Conservation (phyloP, 2,113 vertebrate species). For the Epinephelus fuscoguttatus region DNA sequence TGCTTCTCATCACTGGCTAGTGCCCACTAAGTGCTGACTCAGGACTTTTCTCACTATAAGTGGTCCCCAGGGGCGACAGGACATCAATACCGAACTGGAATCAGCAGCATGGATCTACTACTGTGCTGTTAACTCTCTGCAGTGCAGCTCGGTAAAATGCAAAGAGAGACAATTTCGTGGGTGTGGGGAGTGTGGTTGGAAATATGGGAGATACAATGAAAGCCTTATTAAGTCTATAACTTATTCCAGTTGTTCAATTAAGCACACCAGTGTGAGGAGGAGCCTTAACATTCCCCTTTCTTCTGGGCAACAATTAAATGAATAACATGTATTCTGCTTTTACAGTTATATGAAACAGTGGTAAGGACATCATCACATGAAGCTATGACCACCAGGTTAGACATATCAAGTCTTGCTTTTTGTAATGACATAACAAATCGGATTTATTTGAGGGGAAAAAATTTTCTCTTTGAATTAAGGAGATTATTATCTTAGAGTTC, state of each 20-base stretch:
- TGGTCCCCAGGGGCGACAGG: conserved; percentile 70
- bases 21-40: conserved; percentile 70
- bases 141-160: conserved; percentile 40
- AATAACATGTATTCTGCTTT: neutral
- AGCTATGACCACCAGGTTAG: neutral
- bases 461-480: too few relatives aligned
- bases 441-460: too few relatives aligned
- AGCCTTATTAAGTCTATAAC: neutral
- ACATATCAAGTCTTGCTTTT: neutral
- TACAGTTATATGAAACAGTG: neutral
- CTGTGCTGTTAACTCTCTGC: conserved; percentile 53
- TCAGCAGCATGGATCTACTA: conserved; percentile 72
- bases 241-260: neutral
- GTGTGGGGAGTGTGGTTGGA: neutral
- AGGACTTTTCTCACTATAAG: conserved; percentile 62
- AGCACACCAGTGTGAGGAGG: neutral
- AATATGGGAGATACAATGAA: conserved; percentile 8
- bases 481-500: too few relatives aligned
- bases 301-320: neutral
- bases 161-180: conserved; percentile 1
- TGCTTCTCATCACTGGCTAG: conserved; percentile 54
- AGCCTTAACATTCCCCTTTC: neutral
- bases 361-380: neutral
- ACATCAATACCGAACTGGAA: conserved; percentile 76
- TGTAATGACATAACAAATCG: too few relatives aligned